These are phyloP conservation scores for Microcebus jonahi DNA, from an alignment of 2,113 vertebrate genomes.

Conservation along the genomic window DNA sequence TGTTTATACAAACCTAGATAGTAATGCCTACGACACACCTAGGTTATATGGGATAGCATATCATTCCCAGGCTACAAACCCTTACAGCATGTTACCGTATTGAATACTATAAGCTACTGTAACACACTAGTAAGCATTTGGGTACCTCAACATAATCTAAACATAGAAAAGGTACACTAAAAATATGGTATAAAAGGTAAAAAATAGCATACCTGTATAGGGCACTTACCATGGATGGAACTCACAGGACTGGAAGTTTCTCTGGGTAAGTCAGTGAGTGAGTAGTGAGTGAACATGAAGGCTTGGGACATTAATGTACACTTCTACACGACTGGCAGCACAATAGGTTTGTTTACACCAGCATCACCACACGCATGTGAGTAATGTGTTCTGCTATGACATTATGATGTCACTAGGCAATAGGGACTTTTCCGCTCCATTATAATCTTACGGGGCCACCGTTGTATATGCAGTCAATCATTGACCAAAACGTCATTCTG, in stretches of 20 bases:
- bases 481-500: neutral
- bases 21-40: neutral
- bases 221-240: neutral
- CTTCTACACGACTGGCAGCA: neutral
- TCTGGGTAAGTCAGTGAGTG: neutral
- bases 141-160: neutral
- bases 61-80: neutral
- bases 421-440: neutral
- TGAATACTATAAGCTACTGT: neutral
- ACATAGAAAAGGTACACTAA: neutral
- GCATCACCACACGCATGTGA: neutral
- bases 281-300: neutral
- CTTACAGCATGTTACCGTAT: neutral
- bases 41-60: neutral
- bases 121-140: neutral
- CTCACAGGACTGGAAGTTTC: neutral
- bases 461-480: neutral
- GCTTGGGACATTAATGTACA: neutral
- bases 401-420: neutral
- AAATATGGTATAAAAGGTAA: neutral
- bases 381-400: neutral
- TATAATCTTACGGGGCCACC: neutral
- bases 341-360: neutral
- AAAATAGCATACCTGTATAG: neutral
- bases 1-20: neutral